These are phyloP conservation scores for Drosophila macrospina DNA, from an alignment of 2,888 invertebrate genomes.

Conservation along the genomic window DNA sequence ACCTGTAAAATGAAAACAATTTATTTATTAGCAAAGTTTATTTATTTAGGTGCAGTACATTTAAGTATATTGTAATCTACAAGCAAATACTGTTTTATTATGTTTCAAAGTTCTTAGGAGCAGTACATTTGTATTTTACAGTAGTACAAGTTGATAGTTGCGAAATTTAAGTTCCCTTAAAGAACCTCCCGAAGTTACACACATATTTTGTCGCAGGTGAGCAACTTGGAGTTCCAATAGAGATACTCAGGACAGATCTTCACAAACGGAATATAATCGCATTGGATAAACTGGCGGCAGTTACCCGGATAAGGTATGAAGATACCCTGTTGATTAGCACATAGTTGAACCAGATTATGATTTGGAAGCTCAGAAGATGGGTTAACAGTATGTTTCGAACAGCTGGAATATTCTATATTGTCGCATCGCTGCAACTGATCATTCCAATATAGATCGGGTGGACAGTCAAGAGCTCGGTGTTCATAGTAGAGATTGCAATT, in stretches of 20 bases:
- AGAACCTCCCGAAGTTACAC: constrained; percentile 15
- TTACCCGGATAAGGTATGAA: constrained; percentile 52
- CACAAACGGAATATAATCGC: constrained; percentile 64
- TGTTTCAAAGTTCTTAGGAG: too few species aligned
- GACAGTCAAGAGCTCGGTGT: constrained; percentile 31
- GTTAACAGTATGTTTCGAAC: neutral
- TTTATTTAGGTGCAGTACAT: neutral
- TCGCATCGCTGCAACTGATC: constrained; percentile 42
- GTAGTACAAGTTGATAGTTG: too few species aligned
- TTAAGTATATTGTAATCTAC: too few species aligned
- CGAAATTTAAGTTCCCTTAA: too few species aligned
- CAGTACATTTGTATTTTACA: too few species aligned
- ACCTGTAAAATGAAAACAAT: too few species aligned
- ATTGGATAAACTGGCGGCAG: constrained; percentile 57
- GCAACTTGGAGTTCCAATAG: constrained; percentile 59
- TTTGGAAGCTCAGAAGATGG: neutral
- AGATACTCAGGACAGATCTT: constrained; percentile 53
- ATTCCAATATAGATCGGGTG: constrained; percentile 40
- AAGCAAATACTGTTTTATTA: too few species aligned
- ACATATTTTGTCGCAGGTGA: constrained; percentile 64
- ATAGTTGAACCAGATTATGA: constrained; percentile 2
- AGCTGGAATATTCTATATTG: neutral
- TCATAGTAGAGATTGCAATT: constrained; percentile 53
- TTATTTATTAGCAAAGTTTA: neutral
- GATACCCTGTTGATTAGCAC: constrained; percentile 12